These are phyloP conservation scores for Danaus chrysippus DNA, from an alignment of 2,888 invertebrate genomes.

Conservation along the genomic window DNA sequence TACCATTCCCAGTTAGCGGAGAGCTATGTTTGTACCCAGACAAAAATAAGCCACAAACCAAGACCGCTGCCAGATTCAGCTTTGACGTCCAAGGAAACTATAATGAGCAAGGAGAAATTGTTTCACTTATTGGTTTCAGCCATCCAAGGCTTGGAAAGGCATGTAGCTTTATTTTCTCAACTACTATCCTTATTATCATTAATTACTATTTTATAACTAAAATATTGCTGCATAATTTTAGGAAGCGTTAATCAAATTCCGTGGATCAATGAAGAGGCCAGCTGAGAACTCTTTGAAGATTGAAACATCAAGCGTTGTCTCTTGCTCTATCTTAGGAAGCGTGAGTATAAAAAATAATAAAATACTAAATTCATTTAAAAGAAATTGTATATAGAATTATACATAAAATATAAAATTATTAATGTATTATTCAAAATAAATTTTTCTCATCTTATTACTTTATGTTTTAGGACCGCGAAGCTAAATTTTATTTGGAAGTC, in stretches of 20 bases:
- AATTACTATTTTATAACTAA: neutral
- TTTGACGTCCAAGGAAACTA: slow-evolving; percentile 75
- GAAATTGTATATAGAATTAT: neutral
- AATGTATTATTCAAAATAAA: neutral
- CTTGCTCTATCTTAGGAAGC: slow-evolving; percentile 56
- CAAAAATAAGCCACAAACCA: slow-evolving; percentile 85
- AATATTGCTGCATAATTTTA: slow-evolving; percentile 30
- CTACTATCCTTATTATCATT: no score
- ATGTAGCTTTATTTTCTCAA: slow-evolving; percentile 13
- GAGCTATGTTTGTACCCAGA: slow-evolving; percentile 84
- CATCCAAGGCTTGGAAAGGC: slow-evolving; percentile 84
- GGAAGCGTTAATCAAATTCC: slow-evolving; percentile 58
- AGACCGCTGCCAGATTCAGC: slow-evolving; percentile 77
- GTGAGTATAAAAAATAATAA: slow-evolving; percentile 43
- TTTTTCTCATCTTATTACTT: slow-evolving; percentile 10
- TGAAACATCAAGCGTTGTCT: slow-evolving; percentile 52
- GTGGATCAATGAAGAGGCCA: slow-evolving; percentile 46
- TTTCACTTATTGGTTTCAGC: slow-evolving; percentile 80
- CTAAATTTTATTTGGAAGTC: slow-evolving; percentile 56
- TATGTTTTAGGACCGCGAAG: slow-evolving; percentile 57
- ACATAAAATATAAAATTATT: no score
- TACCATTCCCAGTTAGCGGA: slow-evolving; percentile 80
- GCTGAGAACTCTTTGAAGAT: slow-evolving; percentile 52
- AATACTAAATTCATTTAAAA: no score
- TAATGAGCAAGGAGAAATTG: slow-evolving; percentile 61